These are phyloP conservation scores for Mico argentatus DNA, from an alignment of 2,797 vertebrate genomes.

Conservation along the genomic window DNA sequence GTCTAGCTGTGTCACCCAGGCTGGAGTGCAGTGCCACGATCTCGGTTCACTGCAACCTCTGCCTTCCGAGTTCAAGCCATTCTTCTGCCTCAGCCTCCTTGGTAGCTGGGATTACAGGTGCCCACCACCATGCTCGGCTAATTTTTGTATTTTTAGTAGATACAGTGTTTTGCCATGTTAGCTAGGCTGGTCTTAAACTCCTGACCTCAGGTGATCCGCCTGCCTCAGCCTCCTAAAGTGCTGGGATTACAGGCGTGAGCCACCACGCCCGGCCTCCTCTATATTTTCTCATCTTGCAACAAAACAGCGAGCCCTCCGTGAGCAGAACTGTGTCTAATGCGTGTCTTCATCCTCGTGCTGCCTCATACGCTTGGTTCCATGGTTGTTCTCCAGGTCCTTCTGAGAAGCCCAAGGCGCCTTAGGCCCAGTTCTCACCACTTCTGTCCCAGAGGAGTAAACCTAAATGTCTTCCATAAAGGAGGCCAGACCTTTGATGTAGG, in stretches of 20 bases:
- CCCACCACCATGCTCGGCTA: rapidly evolving
- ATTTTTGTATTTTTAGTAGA: neutral
- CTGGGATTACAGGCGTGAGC: neutral
- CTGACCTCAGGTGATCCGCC: neutral
- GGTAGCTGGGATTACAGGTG: neutral
- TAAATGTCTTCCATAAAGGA: neutral
- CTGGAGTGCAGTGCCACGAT: neutral
- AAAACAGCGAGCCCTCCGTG: neutral
- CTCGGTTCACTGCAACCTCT: neutral
- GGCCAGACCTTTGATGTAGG: neutral
- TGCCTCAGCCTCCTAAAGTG: neutral
- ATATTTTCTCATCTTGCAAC: rapidly evolving
- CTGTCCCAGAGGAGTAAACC: neutral
- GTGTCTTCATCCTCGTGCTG: neutral
- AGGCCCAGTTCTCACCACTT: neutral
- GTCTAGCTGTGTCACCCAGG: neutral
- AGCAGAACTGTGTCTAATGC: neutral
- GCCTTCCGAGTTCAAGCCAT: neutral
- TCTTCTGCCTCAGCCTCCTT: neutral
- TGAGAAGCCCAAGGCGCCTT: neutral
- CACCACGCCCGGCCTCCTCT: too few species aligned
- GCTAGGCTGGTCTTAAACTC: neutral
- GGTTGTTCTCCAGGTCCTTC: neutral
- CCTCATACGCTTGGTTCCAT: rapidly evolving
- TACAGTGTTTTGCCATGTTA: neutral